Evolutionary conservation across 2,888 invertebrate species (phyloP), one percentile per base, ranked within the genome.

Genomic region (Drosophila austrosaltans): DNA sequence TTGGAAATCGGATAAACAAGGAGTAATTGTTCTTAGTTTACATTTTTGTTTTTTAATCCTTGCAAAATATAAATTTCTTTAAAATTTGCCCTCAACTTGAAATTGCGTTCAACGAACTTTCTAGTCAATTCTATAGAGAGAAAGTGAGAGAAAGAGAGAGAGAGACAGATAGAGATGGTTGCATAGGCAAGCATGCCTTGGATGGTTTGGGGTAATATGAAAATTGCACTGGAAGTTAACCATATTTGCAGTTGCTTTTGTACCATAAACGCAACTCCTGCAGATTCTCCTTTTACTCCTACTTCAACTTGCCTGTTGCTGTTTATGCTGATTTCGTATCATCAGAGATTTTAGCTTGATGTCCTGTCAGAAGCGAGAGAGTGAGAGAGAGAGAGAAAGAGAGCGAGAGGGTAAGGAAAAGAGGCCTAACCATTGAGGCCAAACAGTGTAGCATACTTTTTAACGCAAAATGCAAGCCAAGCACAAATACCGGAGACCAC

Each of bases 301-400:
- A 8, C 39, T 32, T 5, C 30, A 30, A 25, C 54, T 4, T 20
- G 67, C 58, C 32, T 82, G 69, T 61, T 84, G 86, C 76, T 88
- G 83, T 77, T 88, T 83, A 82, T 83, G 83, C 79, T 83, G 88
- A 84, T 83, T 88, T 88, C 81, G 83, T 88, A 88, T 88, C 88
- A 84, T 86, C 86, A 88, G 83, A 83, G 83, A 83, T 88, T 88
- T 83, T 63, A 78, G 79, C 81, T 80, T 74, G 88, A 72, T 72
- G 87, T 73, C 63, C 69, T 72, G 68, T 67, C 75, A 74, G 68
- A 58, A 48, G 48, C 48, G 61, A 67, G 32, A 73, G 44, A 53
- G 54, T 28, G 57, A 57, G 62, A 63, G 58, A 64, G 44, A 63
- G 42, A 16, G 16, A 16, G n/a, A 5, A 28, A 25, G 53, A 32